Conservation (phyloP, 1,140 invertebrate species). For the Polyergus mexicanus region DNA sequence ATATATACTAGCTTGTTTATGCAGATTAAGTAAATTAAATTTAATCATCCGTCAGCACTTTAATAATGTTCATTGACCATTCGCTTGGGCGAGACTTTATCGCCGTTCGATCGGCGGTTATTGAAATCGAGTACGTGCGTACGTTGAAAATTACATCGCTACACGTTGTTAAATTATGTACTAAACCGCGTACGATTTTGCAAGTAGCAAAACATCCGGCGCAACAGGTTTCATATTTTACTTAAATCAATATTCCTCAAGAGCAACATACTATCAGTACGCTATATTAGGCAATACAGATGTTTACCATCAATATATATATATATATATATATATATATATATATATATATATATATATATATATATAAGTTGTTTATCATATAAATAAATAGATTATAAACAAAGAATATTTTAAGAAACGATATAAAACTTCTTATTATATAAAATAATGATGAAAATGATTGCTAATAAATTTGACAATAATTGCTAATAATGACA, state of each 20-base stretch:
- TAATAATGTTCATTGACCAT: constrained; percentile 36
- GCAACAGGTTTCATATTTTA: constrained; percentile 24
- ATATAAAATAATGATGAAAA: background rate
- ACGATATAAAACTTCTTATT: background rate
- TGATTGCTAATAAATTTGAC: background rate
- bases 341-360: background rate
- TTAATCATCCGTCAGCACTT: constrained; percentile 41
- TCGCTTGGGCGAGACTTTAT: constrained; percentile 62
- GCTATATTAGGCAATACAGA: background rate
- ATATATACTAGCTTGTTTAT: constrained; percentile 21
- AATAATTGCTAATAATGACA: background rate
- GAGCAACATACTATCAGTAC: background rate
- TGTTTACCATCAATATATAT: background rate
- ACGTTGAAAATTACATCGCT: constrained; percentile 38
- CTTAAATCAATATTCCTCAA: constrained; percentile 25
- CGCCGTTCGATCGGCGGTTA: constrained; percentile 61
- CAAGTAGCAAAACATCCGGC: constrained; percentile 15
- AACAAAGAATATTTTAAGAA: background rate
- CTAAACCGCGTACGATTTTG: constrained; percentile 41
- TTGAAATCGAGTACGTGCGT: constrained; percentile 55
- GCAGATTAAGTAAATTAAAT: constrained; percentile 35
- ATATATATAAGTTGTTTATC: background rate
- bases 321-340: background rate
- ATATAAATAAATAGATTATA: background rate
- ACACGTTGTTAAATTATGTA: constrained; percentile 49